Percentiles rank a stretch among this genome's conserved stretches.
Conservation (phyloP, 2,888 invertebrate species). For the Hoplodrina ambigua region DNA sequence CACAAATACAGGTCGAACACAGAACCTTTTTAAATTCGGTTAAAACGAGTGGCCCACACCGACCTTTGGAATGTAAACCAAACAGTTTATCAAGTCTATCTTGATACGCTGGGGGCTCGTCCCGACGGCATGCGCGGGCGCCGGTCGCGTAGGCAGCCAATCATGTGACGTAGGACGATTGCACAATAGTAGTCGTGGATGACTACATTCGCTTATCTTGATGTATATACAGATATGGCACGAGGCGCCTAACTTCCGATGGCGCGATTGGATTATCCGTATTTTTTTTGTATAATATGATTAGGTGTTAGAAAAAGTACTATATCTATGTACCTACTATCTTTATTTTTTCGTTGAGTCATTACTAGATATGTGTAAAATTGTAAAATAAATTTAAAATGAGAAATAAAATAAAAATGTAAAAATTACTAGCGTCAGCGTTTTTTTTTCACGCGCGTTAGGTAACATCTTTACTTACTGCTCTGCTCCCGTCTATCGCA, state of each 20-base stretch:
- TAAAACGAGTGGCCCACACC: not conserved
- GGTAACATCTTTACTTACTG: too few relatives aligned
- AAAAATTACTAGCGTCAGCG: too few relatives aligned
- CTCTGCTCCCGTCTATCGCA: too few relatives aligned
- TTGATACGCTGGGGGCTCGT: constrained; percentile 36
- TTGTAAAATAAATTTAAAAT: too few relatives aligned
- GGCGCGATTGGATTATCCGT: not conserved
- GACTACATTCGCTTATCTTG: constrained; percentile 21
- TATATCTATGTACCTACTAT: too few relatives aligned
- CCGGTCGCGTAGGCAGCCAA: constrained; percentile 14
- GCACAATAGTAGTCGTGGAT: constrained; percentile 26
- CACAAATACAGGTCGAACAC: not conserved
- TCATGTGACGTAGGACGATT: constrained; percentile 29
- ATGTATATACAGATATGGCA: not conserved
- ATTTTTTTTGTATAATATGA: constrained; percentile 4
- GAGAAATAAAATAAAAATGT: too few relatives aligned
- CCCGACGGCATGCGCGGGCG: constrained; percentile 28
- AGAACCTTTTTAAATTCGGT: not conserved
- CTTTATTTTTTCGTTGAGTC: too few relatives aligned
- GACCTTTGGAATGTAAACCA: constrained; percentile 29
- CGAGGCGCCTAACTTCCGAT: constrained; percentile 25
- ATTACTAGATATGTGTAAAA: too few relatives aligned
- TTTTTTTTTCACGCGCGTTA: too few relatives aligned
- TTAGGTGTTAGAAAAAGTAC: not conserved
- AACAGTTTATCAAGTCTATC: constrained; percentile 30